Base-by-base conservation (phyloP, 2,888 invertebrate species). In the Steinernema hermaphroditum region DNA sequence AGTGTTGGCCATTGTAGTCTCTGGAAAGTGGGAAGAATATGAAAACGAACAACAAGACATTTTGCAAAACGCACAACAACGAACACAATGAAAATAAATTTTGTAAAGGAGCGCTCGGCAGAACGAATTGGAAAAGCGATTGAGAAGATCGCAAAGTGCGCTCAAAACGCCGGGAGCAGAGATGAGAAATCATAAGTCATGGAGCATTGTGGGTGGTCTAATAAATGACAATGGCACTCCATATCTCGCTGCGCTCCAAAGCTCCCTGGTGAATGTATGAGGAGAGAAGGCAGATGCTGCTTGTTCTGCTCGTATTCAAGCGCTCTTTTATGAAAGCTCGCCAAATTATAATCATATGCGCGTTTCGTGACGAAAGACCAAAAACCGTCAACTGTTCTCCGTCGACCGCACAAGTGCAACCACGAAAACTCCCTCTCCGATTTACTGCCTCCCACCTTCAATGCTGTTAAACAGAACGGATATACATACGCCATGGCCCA, bases 341-440 rank as follows among this genome's bases (percentile, higher is more conserved):
- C 62, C 27, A 32, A 62, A 62, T 29, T 32, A 29, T 62, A 62
- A 62, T 62, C 29, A 27, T 62, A 62, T 62, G 62, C 62, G 16
- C 62, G 62, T 32, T 16, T 16, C 12, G 62, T 62, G 62, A n/a
- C 62, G 16, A 32, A 62, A 62, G 62, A 62, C 62, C 62, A 29
- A 62, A 62, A 62, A 62, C 62, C 62, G 62, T 24, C 62, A 32
- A 62, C 32, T 62, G 62, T 62, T 62, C 62, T 62, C 62, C 19
- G 37, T 12, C 62, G 62, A 14, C 14, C 62, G 62, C 62, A 32
- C 37, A 37, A 37, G 37, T 37, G 37, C 37, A 37, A 12, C 12
- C 37, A 37, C 37, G 37, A 12, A 37, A 37, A 37, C 4, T 12
- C 37, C n/a, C n/a, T n/a, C n/a, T n/a, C n/a, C n/a, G n/a, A n/a